Conservation (phyloP, 2,888 invertebrate genomes). For the Pammene fasciana region DNA sequence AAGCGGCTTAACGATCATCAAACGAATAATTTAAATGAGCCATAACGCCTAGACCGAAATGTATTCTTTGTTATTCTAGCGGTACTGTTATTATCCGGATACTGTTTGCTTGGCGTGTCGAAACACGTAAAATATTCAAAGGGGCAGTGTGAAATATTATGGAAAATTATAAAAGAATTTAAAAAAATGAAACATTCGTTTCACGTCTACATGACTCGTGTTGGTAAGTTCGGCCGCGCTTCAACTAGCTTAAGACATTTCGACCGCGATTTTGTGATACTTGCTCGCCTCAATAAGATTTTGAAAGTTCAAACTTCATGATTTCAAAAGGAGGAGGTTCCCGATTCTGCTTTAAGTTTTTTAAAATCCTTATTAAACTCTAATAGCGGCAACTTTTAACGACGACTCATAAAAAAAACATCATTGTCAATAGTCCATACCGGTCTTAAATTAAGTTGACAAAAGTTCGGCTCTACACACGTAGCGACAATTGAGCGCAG, state of each 20-base stretch:
- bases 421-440: background rate
- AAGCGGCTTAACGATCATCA: slow-evolving; percentile 38
- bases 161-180: background rate
- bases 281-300: no score
- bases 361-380: background rate
- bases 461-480: slow-evolving; percentile 29
- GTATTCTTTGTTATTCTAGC: slow-evolving; percentile 35
- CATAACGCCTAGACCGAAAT: slow-evolving; percentile 38
- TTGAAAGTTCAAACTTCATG: no score
- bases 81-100: slow-evolving; percentile 18
- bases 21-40: slow-evolving; percentile 41
- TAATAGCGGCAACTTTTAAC: background rate
- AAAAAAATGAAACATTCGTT: background rate
- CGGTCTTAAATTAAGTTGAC: slow-evolving; percentile 1
- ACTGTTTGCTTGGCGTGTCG: slow-evolving; percentile 6
- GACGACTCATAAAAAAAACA: background rate
- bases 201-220: background rate
- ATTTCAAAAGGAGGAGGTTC: no score
- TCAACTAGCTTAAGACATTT: background rate
- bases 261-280: no score
- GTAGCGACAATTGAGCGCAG: slow-evolving; percentile 35
- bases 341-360: no score
- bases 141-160: background rate
- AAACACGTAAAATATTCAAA: slow-evolving; percentile 4
- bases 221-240: background rate